Percentiles rank a stretch among this genome's conserved stretches.
Evolutionary conservation across 2,797 vertebrate species (phyloP).

Genomic region (Sarcoramphus papa): DNA sequence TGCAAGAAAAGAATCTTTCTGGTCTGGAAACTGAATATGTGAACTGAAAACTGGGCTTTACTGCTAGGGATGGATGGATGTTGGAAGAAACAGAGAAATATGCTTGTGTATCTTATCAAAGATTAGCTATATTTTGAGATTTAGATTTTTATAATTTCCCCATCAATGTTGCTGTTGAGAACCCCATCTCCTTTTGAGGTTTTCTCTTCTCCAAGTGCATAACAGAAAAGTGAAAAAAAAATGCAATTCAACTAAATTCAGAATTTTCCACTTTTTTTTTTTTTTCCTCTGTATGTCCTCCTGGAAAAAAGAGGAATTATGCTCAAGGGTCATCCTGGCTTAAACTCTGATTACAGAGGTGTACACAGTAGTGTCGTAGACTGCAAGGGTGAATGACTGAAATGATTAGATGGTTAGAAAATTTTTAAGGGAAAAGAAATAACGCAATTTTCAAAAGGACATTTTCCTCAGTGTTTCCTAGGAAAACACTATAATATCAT

Average conservation of each 20-base stretch:
- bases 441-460: not conserved
- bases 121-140: not conserved
- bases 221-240: not conserved
- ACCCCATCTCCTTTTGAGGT: not conserved
- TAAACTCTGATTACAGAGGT: not conserved
- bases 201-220: not conserved
- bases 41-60: not conserved
- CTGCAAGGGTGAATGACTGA: not conserved
- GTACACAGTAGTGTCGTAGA: not conserved
- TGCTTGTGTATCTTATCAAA: not conserved
- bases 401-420: not conserved
- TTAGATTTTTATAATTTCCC: not conserved
- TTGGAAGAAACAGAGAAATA: not conserved
- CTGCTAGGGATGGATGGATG: not conserved
- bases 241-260: not conserved
- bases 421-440: not conserved
- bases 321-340: not conserved
- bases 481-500: not conserved
- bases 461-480: not conserved
- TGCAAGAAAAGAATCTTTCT: not conserved
- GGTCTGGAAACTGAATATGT: not conserved
- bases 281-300: not conserved
- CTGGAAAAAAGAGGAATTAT: not conserved
- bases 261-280: not conserved
- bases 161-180: not conserved